Percentiles rank a stretch among this genome's conserved stretches.
phyloP scores from a whole-genome alignment of 2,797 vertebrate genomes.

The Protosalanx chinensis region DNA sequence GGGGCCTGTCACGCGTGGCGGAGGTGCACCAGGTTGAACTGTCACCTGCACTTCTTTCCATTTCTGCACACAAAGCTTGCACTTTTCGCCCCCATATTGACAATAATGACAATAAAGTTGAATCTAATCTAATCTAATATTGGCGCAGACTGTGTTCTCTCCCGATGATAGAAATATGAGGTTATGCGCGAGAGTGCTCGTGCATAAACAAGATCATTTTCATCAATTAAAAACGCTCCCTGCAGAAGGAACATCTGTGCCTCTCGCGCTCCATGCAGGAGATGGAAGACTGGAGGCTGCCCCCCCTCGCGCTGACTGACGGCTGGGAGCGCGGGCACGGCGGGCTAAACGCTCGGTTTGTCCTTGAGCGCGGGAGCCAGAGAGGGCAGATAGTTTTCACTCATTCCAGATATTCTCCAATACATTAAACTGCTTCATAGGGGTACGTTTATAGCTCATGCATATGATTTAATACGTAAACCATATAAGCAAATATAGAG shows the following conservation, averaged over 20 bases:
- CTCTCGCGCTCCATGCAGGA: constrained; percentile 82
- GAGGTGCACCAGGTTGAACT: background rate
- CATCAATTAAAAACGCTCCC: constrained; percentile 91
- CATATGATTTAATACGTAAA: constrained; percentile 8
- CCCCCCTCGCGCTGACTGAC: constrained; percentile 68
- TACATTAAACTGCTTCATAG: background rate
- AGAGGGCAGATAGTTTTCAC: background rate
- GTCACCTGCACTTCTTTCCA: constrained; percentile 23
- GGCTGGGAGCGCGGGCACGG: constrained; percentile 69
- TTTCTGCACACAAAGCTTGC: constrained; percentile 78
- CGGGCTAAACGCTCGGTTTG: constrained; percentile 52
- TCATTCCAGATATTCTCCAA: background rate
- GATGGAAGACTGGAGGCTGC: constrained; percentile 73
- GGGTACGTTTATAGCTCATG: background rate
- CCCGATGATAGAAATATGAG: constrained; percentile 79
- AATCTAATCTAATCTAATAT: background rate
- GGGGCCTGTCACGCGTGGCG: background rate
- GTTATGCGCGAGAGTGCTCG: constrained; percentile 82
- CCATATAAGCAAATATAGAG: background rate
- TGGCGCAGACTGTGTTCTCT: constrained; percentile 74
- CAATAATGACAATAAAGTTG: too few species aligned
- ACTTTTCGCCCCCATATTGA: constrained; percentile 72
- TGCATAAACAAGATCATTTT: constrained; percentile 94
- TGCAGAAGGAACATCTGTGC: constrained; percentile 91
- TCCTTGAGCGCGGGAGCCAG: constrained; percentile 47